phyloP scores from a whole-genome alignment of 2,797 vertebrate genomes.

The Lateolabrax maculatus region DNA sequence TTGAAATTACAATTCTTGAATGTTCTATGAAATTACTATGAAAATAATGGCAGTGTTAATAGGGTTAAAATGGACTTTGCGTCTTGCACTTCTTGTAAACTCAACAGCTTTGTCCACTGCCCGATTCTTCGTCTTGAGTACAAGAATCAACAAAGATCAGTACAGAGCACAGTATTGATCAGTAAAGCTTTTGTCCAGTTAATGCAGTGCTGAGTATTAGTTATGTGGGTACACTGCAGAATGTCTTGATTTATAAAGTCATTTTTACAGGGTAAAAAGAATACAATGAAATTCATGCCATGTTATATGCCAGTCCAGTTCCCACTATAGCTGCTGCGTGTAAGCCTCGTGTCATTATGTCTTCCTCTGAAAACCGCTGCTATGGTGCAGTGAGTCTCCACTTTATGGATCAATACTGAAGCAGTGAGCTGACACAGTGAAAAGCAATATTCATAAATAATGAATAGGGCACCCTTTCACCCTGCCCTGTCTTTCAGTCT shows the following conservation, averaged over 20 bases:
- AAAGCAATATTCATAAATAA: constrained; percentile 90
- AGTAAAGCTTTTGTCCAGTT: constrained; percentile 11
- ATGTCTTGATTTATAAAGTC: background rate
- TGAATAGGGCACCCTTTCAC: constrained; percentile 76
- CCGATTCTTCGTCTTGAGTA: background rate
- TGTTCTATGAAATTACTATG: background rate
- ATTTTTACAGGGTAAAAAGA: background rate
- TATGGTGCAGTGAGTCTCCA: constrained; percentile 61
- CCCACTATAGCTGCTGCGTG: constrained; percentile 24
- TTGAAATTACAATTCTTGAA: no score
- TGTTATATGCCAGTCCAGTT: background rate
- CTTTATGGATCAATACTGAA: constrained; percentile 82
- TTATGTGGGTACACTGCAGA: background rate
- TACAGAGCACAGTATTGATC: constrained; percentile 32
- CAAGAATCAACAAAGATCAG: background rate
- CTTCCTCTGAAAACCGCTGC: constrained; percentile 62
- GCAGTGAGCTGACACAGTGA: constrained; percentile 82
- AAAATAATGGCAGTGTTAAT: background rate
- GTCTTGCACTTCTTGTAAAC: background rate
- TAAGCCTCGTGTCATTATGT: constrained; percentile 29
- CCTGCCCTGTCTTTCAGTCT: constrained; percentile 51
- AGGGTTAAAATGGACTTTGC: background rate
- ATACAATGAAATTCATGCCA: background rate
- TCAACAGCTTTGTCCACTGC: background rate
- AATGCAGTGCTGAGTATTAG: constrained; percentile 8